Evolutionary conservation across 1,140 invertebrate genomes (phyloP).

Genomic region (Bactericera cockerelli): DNA sequence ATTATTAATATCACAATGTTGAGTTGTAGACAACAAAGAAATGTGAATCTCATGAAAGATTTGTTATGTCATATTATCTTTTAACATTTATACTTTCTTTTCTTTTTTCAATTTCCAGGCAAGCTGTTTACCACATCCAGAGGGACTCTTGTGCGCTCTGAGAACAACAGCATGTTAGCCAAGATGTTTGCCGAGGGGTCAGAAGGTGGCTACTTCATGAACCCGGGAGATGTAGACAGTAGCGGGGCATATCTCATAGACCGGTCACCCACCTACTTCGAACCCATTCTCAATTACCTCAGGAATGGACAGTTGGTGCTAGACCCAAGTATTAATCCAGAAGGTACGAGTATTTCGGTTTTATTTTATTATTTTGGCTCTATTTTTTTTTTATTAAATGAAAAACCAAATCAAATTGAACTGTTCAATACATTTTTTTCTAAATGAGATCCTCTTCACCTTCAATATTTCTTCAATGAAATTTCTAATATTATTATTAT

Average conservation of each 20-base stretch:
- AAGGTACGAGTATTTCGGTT: constrained; percentile 56
- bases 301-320: constrained; percentile 86
- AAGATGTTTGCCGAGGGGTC: constrained; percentile 60
- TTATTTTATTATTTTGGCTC: not conserved
- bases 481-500: too few species aligned
- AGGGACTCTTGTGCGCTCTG: constrained; percentile 66
- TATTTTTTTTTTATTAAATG: not conserved
- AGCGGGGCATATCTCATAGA: constrained; percentile 88
- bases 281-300: constrained; percentile 92
- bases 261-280: constrained; percentile 91
- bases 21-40: too few species aligned
- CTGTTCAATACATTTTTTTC: too few species aligned
- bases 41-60: too few species aligned
- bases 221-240: constrained; percentile 55
- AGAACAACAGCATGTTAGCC: constrained; percentile 77
- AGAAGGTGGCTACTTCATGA: constrained; percentile 45
- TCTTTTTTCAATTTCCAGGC: too few species aligned
- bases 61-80: too few species aligned
- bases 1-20: too few species aligned
- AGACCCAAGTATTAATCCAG: constrained; percentile 73
- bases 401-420: not conserved
- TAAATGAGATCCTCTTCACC: too few species aligned
- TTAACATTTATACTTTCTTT: too few species aligned
- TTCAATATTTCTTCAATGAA: constrained; percentile 5
- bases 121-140: constrained; percentile 67